phyloP scores from a whole-genome alignment of 2,113 vertebrate genomes.

The Trematomus loennbergii region DNA sequence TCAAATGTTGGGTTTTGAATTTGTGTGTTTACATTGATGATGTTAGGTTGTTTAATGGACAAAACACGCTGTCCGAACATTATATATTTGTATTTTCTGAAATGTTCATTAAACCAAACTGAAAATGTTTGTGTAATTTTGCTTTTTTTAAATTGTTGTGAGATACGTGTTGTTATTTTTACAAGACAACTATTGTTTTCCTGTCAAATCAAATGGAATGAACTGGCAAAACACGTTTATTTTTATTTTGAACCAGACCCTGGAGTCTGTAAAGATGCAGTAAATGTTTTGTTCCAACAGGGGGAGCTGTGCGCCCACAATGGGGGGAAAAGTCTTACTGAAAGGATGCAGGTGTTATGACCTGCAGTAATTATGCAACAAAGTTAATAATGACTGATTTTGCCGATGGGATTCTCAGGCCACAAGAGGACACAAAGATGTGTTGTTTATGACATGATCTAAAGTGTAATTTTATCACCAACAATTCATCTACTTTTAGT shows the following conservation, averaged over 20 bases:
- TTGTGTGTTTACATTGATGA: slow-evolving; percentile 32
- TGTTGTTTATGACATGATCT: background rate
- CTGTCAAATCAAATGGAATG: too few relatives aligned
- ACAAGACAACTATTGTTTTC: background rate
- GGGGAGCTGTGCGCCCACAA: slow-evolving; percentile 21
- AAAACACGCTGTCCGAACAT: slow-evolving; percentile 37
- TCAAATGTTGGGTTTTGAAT: slow-evolving; percentile 16
- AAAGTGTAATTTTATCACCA: background rate
- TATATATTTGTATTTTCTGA: slow-evolving; percentile 69
- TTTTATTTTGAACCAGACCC: background rate
- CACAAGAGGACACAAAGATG: too few relatives aligned
- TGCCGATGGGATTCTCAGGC: background rate
- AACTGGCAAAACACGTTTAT: too few relatives aligned
- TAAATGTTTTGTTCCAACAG: slow-evolving; percentile 27
- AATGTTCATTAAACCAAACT: slow-evolving; percentile 70
- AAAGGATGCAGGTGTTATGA: background rate
- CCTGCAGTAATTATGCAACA: background rate
- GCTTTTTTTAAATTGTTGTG: background rate
- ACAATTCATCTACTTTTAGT: background rate
- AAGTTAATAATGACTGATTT: background rate
- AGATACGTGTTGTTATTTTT: background rate
- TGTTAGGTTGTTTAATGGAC: slow-evolving; percentile 12
- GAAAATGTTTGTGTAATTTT: slow-evolving; percentile 49
- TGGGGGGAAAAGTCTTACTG: background rate
- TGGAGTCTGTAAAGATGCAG: background rate